These are phyloP conservation scores for Todus mexicanus DNA, from an alignment of 2,797 vertebrate species.

Conservation along the genomic window DNA sequence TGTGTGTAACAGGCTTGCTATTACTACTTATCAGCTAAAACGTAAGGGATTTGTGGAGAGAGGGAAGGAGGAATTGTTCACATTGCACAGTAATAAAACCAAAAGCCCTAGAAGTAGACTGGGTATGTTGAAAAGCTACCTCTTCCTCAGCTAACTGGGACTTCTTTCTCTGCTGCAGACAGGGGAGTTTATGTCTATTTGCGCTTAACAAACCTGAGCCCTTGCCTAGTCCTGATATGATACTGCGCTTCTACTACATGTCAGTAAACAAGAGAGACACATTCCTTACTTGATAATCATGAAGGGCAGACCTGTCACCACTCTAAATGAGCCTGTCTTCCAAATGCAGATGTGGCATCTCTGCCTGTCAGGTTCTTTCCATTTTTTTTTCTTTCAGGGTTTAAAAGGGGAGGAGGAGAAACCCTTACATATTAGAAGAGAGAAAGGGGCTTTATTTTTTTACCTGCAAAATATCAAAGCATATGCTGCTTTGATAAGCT, in stretches of 20 bases:
- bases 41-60: slow-evolving; percentile 6
- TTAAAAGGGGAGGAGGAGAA: neutral
- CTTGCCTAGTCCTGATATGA: neutral
- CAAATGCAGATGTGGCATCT: neutral
- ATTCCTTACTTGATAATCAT: neutral
- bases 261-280: neutral
- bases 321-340: neutral
- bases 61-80: neutral
- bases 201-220: neutral
- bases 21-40: slow-evolving; percentile 48
- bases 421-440: neutral
- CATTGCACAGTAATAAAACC: neutral
- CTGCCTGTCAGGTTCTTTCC: neutral
- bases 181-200: neutral
- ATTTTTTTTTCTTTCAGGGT: neutral
- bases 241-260: accelerated
- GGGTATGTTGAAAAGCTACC: neutral
- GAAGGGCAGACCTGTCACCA: neutral
- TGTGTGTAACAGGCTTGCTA: slow-evolving; percentile 18
- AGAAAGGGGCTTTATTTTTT: neutral
- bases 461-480: neutral
- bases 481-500: neutral
- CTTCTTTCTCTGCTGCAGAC: neutral
- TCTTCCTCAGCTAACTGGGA: neutral
- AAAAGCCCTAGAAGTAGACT: neutral